These are phyloP conservation scores for Dasypus novemcinctus DNA, from an alignment of 2,113 vertebrate species.

Conservation along the genomic window DNA sequence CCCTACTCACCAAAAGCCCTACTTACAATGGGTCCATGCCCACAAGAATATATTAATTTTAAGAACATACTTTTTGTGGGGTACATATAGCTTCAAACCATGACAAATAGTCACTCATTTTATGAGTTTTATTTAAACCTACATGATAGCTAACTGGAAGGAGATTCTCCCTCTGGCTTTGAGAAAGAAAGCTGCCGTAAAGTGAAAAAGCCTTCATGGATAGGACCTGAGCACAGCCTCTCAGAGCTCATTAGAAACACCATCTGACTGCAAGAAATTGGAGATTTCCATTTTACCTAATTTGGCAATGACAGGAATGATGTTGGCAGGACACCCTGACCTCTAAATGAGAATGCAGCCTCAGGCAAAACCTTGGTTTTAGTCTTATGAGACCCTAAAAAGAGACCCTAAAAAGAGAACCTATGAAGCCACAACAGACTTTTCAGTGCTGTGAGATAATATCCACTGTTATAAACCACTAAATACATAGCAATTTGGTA, in stretches of 20 bases:
- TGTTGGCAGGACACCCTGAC: neutral
- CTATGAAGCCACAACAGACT: fast-evolving
- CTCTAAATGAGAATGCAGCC: neutral
- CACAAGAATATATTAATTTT: too few species aligned
- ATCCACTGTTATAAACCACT: neutral
- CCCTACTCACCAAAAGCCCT: too few species aligned
- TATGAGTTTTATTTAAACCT: neutral
- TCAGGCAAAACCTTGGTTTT: neutral
- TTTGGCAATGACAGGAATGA: neutral
- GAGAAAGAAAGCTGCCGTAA: neutral
- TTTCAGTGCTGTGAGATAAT: neutral
- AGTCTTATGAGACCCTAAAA: neutral
- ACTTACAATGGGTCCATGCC: too few species aligned
- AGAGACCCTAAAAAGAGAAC: too few species aligned
- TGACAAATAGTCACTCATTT: neutral
- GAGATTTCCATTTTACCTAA: neutral
- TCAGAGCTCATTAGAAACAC: neutral
- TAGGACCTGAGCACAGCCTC: neutral
- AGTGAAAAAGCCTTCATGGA: neutral
- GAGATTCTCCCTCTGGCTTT: neutral
- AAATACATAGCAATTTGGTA: neutral
- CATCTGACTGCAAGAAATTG: neutral
- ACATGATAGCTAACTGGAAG: neutral
- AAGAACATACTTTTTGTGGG: too few species aligned
- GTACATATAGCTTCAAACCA: too few species aligned